Percentiles rank a stretch among this genome's conserved stretches.
Conservation (phyloP, 2,888 invertebrate genomes). For the Drosophila demipolita region DNA sequence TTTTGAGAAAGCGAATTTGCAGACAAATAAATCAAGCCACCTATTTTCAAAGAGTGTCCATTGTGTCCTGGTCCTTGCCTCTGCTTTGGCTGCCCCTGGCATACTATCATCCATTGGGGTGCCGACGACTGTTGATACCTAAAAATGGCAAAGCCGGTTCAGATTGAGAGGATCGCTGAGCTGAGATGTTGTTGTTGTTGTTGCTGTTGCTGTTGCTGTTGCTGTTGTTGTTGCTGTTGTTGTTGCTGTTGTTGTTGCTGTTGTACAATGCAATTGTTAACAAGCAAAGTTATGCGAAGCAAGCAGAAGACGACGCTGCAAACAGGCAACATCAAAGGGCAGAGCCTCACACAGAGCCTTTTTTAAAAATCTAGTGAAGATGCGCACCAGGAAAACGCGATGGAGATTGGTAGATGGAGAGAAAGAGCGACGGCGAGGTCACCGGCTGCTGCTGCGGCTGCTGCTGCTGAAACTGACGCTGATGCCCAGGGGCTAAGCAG, state of each 20-base stretch:
- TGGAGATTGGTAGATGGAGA: constrained; percentile 22
- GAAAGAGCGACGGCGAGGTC: constrained; percentile 50
- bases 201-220: constrained; percentile 24
- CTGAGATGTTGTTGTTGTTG: constrained; percentile 11
- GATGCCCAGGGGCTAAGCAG: constrained; percentile 60
- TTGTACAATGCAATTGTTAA: constrained; percentile 82
- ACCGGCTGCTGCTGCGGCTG: constrained; percentile 34
- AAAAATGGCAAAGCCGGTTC: constrained; percentile 72
- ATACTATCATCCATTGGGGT: constrained; percentile 62
- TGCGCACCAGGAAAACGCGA: constrained; percentile 42
- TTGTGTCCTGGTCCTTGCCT: constrained; percentile 63
- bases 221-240: constrained; percentile 22
- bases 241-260: constrained; percentile 49
- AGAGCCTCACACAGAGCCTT: constrained; percentile 48
- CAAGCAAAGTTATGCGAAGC: constrained; percentile 80
- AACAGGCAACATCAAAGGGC: constrained; percentile 68
- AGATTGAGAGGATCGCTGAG: constrained; percentile 70
- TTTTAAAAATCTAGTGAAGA: constrained; percentile 53
- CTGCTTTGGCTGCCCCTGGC: constrained; percentile 2
- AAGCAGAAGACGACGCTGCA: constrained; percentile 53
- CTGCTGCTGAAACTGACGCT: constrained; percentile 22
- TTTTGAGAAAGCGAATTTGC: constrained; percentile 79
- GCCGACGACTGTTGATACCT: constrained; percentile 65
- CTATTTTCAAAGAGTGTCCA: constrained; percentile 76
- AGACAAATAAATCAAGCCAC: constrained; percentile 84